These are phyloP conservation scores for Tachyglossus aculeatus DNA, from an alignment of 2,797 vertebrate species.

Conservation along the genomic window DNA sequence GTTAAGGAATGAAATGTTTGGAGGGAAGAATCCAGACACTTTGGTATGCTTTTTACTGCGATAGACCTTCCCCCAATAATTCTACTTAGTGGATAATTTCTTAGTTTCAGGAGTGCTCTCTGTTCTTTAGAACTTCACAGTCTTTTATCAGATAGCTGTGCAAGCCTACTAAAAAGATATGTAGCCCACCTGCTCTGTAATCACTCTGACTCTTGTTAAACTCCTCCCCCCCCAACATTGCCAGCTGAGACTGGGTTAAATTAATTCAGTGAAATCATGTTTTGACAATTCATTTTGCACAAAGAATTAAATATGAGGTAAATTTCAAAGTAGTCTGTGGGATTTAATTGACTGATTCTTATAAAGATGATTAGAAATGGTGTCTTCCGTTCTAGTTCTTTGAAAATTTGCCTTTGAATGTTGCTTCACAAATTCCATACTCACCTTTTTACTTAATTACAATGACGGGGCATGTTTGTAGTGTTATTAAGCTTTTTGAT, in stretches of 20 bases:
- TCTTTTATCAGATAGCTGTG: no score
- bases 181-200: no score
- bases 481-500: background rate
- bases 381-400: background rate
- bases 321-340: background rate
- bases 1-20: no score
- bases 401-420: background rate
- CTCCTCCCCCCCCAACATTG: background rate
- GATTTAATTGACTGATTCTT: background rate
- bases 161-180: no score
- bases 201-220: no score
- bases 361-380: background rate
- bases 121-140: no score
- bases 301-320: background rate
- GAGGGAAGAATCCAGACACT: no score
- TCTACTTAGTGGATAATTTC: no score
- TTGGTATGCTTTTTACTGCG: no score
- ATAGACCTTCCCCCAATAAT: no score
- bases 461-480: background rate
- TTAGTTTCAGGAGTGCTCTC: no score
- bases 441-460: background rate
- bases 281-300: slow-evolving; percentile 7
- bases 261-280: background rate
- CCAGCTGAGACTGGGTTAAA: background rate
- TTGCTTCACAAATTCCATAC: background rate